Percentiles rank a stretch among this genome's conserved stretches.
Conservation (phyloP, 2,797 vertebrate species). For the Vireo griseus region DNA sequence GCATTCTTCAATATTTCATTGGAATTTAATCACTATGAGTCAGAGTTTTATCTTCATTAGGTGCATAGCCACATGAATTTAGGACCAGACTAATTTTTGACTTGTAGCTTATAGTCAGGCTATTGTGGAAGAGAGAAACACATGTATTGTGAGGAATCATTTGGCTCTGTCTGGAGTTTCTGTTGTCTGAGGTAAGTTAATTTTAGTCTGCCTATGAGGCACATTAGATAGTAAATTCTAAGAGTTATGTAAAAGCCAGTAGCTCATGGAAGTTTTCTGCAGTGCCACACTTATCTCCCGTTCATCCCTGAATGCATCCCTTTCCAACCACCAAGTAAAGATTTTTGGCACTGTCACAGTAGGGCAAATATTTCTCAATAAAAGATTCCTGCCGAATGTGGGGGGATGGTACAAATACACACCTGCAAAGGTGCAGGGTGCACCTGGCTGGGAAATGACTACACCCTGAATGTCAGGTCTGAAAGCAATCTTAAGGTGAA, state of each 20-base stretch:
- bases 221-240: not conserved
- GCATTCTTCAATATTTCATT: conserved; percentile 33
- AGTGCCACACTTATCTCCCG: not conserved
- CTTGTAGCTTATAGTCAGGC: not conserved
- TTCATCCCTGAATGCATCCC: not conserved
- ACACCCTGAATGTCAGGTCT: not conserved
- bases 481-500: not conserved
- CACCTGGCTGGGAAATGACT: not conserved
- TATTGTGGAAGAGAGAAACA: not conserved
- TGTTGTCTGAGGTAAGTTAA: not conserved
- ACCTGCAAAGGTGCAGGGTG: not conserved
- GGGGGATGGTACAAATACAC: not conserved
- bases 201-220: not conserved
- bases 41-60: conserved; percentile 23
- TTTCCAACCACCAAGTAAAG: not conserved
- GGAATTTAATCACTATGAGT: not conserved
- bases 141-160: not conserved
- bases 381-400: rapidly evolving
- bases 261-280: not conserved
- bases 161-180: not conserved
- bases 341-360: not conserved
- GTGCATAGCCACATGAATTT: not conserved
- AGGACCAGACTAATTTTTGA: not conserved
- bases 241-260: not conserved
- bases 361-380: not conserved